A percentile compares a stretch with the other conserved stretches of the same genome.
Conservation (phyloP, 2,797 vertebrate genomes). For the Cirrhinus mrigala region DNA sequence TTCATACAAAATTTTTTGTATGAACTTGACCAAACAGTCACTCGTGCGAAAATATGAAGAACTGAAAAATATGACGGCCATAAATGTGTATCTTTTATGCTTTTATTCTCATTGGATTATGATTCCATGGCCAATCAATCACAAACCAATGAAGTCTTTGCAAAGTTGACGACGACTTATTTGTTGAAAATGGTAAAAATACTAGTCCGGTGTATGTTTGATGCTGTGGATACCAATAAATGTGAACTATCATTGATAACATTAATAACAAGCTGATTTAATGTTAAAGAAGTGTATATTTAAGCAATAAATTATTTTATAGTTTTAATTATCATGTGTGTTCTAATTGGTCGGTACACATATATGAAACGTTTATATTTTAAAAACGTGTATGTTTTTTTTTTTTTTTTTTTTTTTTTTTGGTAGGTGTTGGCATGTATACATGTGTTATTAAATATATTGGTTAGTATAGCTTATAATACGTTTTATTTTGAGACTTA, state of each 20-base stretch:
- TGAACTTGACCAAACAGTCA: background rate
- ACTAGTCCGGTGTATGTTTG: background rate
- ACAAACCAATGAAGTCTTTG: background rate
- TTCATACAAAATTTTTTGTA: background rate
- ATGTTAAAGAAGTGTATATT: background rate
- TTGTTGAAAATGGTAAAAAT: background rate
- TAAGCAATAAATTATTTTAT: too few species aligned
- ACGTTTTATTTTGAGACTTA: background rate
- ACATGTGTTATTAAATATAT: background rate
- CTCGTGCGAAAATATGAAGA: background rate
- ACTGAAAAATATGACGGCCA: background rate
- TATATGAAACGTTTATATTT: background rate
- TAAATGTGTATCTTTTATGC: background rate
- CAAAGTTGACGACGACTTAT: background rate
- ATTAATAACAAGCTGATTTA: background rate
- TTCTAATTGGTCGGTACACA: too few species aligned
- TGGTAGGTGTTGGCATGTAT: background rate
- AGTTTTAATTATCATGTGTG: background rate
- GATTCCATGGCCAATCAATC: background rate
- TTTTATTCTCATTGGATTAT: background rate
- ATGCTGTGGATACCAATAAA: background rate
- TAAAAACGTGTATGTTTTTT: background rate
- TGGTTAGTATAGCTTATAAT: background rate
- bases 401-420: background rate
- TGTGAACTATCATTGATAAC: background rate